Evolutionary conservation across 2,113 vertebrate genomes (phyloP), one percentile per base, ranked within the genome.

Genomic region (Gambusia holbrooki): DNA sequence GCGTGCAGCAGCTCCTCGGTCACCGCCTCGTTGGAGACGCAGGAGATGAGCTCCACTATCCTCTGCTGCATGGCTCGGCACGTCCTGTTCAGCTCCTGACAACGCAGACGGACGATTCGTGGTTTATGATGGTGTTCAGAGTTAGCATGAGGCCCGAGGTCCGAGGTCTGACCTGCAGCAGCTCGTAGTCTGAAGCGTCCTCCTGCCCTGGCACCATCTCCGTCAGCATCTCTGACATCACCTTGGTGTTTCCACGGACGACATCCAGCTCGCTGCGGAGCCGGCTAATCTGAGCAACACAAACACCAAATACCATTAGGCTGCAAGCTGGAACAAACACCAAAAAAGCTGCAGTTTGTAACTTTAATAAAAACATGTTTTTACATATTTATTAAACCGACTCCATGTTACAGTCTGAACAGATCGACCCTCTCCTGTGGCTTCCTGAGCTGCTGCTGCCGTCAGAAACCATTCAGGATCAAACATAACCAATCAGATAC

Each of bases 151-250:
- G 33, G 33, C 37, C 37, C 12, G 10, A 15, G 12, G 12, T 13
- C 40, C 13, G 4, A 48, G 4, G 14, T 5, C 92, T 94, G 76
- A 95, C 98, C 96, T 99, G 98, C 3, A 99, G 93, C 65, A 99
- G 87, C 73, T 99, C 97, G 22, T 97, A 96, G 79, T 99, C 98
- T 2, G 98, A 99, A 0, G 97, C 93, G n/a, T 98, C 97, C 77
- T 98, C 98, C 84, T 99, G 97, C 54, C 97, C 98, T 0, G 98
- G 98, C 15, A 99, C 96, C 97, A 99, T 98, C 92, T 99, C 98
- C 1, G 97, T 99, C 77, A 99, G 87, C 98, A 99, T 99, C 94
- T 99, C 97, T 1, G 98, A 99, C 98, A 99, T 99, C 87, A 99
- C 98, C 84, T 99, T 99, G 1, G 97, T 96, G 90, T 99, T 99